Conservation (phyloP, 1,140 invertebrate species). For the Euwallacea fornicatus region DNA sequence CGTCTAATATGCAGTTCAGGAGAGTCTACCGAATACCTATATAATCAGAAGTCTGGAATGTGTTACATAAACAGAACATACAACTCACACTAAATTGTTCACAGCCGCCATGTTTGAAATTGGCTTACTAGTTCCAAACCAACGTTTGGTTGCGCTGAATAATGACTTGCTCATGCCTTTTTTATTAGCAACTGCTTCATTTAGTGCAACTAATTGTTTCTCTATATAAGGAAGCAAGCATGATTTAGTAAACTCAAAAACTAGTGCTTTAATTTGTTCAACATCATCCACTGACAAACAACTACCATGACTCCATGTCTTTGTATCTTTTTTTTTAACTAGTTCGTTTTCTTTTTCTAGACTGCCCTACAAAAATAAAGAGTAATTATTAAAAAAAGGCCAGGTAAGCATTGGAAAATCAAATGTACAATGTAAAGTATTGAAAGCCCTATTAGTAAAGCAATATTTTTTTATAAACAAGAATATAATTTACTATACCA, state of each 20-base stretch:
- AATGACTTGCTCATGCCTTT: conserved; percentile 91
- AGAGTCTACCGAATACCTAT: conserved; percentile 83
- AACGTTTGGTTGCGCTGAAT: conserved; percentile 90
- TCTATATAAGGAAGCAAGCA: conserved; percentile 89
- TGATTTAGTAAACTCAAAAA: conserved; percentile 86
- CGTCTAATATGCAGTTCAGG: conserved; percentile 90
- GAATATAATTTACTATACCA: conserved; percentile 32
- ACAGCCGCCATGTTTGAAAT: conserved; percentile 61
- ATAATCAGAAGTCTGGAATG: conserved; percentile 37
- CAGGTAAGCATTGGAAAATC: too few species aligned
- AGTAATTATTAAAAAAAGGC: background rate
- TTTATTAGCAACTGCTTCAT: conserved; percentile 83
- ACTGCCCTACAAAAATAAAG: conserved; percentile 18
- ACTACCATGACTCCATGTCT: conserved; percentile 63
- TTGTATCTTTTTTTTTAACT: conserved; percentile 29
- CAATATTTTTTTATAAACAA: background rate
- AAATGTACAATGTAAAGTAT: too few species aligned
- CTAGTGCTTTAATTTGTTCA: conserved; percentile 80
- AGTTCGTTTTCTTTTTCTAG: conserved; percentile 38
- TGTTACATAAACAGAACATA: background rate
- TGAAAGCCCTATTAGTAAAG: too few species aligned
- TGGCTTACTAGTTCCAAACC: conserved; percentile 89
- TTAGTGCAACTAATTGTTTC: conserved; percentile 77
- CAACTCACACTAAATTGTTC: conserved; percentile 80
- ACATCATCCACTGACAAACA: conserved; percentile 79